Evolutionary conservation across 2,113 vertebrate genomes (phyloP).

Genomic region (Pongo pygmaeus): DNA sequence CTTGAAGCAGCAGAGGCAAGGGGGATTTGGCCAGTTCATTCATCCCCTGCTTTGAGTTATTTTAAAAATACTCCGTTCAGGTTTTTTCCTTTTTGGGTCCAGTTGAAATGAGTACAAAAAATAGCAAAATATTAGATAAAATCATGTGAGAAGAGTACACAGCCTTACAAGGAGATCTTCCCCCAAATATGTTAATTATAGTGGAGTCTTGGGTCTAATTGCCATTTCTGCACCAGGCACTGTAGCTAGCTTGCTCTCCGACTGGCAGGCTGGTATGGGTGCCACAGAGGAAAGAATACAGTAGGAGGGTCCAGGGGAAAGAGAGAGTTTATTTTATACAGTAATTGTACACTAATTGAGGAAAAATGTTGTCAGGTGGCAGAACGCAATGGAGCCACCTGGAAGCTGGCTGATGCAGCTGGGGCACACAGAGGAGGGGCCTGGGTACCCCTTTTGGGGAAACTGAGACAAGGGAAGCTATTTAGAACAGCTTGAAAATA

Average conservation of each 20-base stretch:
- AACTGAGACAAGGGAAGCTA: neutral
- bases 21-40: neutral
- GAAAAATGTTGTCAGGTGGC: slow-evolving; percentile 1
- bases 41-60: slow-evolving; percentile 37
- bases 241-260: neutral
- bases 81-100: slow-evolving; percentile 32
- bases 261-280: neutral
- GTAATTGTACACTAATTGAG: slow-evolving; percentile 62
- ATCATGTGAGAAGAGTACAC: neutral
- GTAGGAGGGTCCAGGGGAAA: neutral
- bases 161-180: neutral
- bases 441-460: neutral
- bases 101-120: slow-evolving; percentile 42
- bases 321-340: slow-evolving; percentile 29
- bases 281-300: neutral
- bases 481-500: neutral
- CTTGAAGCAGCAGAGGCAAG: accelerated
- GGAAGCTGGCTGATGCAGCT: slow-evolving; percentile 10
- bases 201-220: neutral
- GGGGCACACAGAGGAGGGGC: neutral
- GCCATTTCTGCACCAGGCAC: neutral
- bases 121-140: slow-evolving; percentile 8
- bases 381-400: neutral
- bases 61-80: slow-evolving; percentile 56
- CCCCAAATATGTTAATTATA: slow-evolving; percentile 41